phyloP scores from a whole-genome alignment of 1,140 invertebrate genomes.

The Trichonephila clavipes region DNA sequence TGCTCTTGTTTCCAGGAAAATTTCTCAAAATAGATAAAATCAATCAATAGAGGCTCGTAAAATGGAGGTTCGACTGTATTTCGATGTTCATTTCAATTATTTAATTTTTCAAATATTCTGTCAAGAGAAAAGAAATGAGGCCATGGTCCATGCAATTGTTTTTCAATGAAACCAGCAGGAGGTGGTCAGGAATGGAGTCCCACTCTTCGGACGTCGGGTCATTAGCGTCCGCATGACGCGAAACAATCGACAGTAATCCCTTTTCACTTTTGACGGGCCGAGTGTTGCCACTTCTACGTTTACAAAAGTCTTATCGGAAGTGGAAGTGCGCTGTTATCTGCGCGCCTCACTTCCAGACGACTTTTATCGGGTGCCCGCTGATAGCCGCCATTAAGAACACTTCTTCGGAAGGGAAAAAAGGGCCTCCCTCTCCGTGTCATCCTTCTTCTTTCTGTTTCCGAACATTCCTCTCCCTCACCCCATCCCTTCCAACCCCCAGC shows the following conservation, averaged over 20 bases:
- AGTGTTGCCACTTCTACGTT: slow-evolving; percentile 67
- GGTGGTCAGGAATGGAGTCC: no score
- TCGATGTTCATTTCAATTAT: no score
- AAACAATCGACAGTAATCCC: slow-evolving; percentile 60
- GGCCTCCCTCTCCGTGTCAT: slow-evolving; percentile 23
- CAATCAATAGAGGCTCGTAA: no score
- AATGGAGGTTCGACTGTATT: no score
- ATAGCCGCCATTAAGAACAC: slow-evolving; percentile 72
- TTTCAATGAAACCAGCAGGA: no score
- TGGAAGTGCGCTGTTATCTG: slow-evolving; percentile 58
- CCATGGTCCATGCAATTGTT: no score
- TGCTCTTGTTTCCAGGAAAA: no score
- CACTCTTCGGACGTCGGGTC: background rate
- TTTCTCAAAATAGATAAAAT: no score
- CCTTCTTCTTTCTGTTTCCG: slow-evolving; percentile 49
- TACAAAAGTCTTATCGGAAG: slow-evolving; percentile 62
- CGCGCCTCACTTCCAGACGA: slow-evolving; percentile 31
- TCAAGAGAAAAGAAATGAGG: no score
- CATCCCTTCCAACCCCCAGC: background rate
- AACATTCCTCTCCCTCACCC: slow-evolving; percentile 48
- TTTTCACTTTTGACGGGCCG: slow-evolving; percentile 36
- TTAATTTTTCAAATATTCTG: no score
- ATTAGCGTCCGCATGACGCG: background rate
- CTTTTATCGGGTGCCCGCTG: slow-evolving; percentile 68
- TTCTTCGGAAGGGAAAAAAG: slow-evolving; percentile 29